phyloP scores from a whole-genome alignment of 1,140 invertebrate species.

The Dreissena polymorpha region DNA sequence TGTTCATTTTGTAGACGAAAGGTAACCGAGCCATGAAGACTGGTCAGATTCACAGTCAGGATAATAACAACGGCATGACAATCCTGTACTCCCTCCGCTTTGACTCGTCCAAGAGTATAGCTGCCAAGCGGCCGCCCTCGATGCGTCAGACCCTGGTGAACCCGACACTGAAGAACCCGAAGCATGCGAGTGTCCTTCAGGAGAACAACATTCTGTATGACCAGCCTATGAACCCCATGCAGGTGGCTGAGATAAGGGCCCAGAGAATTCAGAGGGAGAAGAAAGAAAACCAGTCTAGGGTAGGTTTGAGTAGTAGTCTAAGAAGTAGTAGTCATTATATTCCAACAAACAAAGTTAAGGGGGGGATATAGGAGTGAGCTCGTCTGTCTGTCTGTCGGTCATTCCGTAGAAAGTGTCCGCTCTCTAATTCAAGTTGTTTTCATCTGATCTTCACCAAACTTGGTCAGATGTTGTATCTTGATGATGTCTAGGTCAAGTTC shows the following conservation, averaged over 20 bases:
- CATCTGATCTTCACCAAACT: no score
- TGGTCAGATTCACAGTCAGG: slow-evolving; percentile 89
- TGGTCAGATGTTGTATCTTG: no score
- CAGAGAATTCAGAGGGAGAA: slow-evolving; percentile 93
- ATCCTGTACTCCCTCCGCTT: slow-evolving; percentile 87
- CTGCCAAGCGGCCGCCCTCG: slow-evolving; percentile 85
- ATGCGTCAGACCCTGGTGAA: slow-evolving; percentile 86
- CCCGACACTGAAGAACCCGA: slow-evolving; percentile 88
- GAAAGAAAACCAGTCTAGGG: slow-evolving; percentile 80
- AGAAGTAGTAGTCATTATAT: no score
- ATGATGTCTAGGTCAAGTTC: no score
- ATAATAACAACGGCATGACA: slow-evolving; percentile 90
- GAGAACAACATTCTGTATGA: slow-evolving; percentile 94
- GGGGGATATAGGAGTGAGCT: no score
- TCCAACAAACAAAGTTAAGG: no score
- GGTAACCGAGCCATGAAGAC: slow-evolving; percentile 88
- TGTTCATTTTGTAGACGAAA: slow-evolving; percentile 81
- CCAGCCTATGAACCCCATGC: slow-evolving; percentile 89
- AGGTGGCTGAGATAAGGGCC: slow-evolving; percentile 90
- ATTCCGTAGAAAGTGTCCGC: no score
- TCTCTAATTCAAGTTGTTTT: no score
- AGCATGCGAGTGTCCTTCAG: slow-evolving; percentile 89
- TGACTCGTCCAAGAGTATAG: slow-evolving; percentile 89
- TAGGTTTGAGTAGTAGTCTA: background rate
- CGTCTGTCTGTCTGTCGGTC: no score